Percentiles rank a stretch among this genome's conserved stretches.
Evolutionary conservation across 2,113 vertebrate genomes (phyloP).

Genomic region (Gymnogyps californianus): DNA sequence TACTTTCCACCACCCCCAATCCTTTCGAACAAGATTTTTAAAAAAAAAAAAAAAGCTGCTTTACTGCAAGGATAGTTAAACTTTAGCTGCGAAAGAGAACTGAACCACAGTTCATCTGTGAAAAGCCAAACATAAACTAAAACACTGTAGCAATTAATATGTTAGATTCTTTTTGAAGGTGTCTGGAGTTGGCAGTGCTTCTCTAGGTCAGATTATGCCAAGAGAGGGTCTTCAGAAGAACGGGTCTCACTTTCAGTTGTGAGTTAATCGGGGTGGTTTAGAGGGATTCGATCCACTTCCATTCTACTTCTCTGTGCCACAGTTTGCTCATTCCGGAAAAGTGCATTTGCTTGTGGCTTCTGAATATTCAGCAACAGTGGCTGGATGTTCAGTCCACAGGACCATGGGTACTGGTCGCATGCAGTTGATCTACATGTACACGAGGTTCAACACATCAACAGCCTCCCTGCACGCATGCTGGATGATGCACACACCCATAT

Average conservation of each 20-base stretch:
- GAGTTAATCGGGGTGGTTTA: neutral
- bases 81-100: neutral
- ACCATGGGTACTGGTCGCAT: no score
- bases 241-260: neutral
- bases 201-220: neutral
- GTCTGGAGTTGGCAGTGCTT: neutral
- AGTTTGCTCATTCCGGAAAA: neutral
- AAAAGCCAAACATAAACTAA: neutral
- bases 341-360: fast-evolving
- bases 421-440: no score
- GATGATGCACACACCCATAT: fast-evolving
- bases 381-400: neutral
- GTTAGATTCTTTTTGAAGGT: neutral
- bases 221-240: neutral
- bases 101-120: neutral
- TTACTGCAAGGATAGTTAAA: neutral
- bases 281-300: neutral
- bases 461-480: neutral
- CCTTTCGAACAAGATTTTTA: neutral
- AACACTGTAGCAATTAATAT: neutral
- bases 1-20: neutral
- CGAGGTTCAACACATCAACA: neutral
- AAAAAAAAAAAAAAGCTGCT: neutral
- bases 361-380: neutral
- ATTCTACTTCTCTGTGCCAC: no score